A percentile compares a stretch with the other conserved stretches of the same genome.
Conservation (phyloP, 2,888 invertebrate genomes). For the Chymomyza amoena region DNA sequence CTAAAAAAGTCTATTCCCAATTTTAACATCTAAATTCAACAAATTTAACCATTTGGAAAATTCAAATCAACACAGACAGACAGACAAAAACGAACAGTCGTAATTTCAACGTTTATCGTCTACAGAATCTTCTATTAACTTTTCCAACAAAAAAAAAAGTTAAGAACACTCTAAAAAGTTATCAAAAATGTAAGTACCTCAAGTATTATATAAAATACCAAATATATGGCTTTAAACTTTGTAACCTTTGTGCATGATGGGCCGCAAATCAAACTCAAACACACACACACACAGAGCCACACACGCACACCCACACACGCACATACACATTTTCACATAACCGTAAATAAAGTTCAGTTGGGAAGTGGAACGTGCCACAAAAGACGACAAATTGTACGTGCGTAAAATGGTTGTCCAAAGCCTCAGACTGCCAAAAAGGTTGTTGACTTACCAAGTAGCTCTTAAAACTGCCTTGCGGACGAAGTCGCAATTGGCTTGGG, state of each 20-base stretch:
- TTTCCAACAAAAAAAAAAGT: not conserved
- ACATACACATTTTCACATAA: slow-evolving; percentile 14
- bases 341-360: slow-evolving; percentile 41
- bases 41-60: too few species aligned
- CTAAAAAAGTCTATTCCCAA: too few species aligned
- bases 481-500: not conserved
- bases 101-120: not conserved
- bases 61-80: not conserved
- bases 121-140: not conserved
- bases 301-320: slow-evolving; percentile 10
- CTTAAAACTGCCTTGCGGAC: not conserved
- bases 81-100: not conserved
- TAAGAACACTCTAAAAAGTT: not conserved
- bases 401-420: slow-evolving; percentile 53
- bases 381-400: slow-evolving; percentile 56
- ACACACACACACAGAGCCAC: not conserved
- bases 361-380: slow-evolving; percentile 34
- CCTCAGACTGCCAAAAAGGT: slow-evolving; percentile 59
- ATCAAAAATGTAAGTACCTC: not conserved
- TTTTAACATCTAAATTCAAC: too few species aligned
- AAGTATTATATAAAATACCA: not conserved
- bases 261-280: not conserved
- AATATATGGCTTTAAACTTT: not conserved
- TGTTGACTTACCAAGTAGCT: slow-evolving; percentile 57
- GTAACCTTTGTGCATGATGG: not conserved